Evolutionary conservation across 1,140 invertebrate species (phyloP), one percentile per base, ranked within the genome.

Genomic region (Macrostomum lignano): DNA sequence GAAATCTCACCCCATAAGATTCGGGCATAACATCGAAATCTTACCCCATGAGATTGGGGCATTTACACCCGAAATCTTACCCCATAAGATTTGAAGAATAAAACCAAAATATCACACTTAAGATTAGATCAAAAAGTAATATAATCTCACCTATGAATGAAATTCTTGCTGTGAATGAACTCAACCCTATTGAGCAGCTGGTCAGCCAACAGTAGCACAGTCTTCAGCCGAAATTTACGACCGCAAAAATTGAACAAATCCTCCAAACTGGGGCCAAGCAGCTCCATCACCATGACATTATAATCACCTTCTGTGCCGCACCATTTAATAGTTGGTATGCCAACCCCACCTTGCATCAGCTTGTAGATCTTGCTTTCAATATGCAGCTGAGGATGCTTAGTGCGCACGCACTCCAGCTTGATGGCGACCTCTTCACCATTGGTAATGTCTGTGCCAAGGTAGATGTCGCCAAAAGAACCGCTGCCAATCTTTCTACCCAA

Each of bases 201-300:
- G 66, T 94, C 86, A 45, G 86, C 86, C 46, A 96, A 65, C 40
- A 96, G 65, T 33, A 94, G 67, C 40, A 96, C 86, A 44, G 88
- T 96, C 66, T 96, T 96, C 35, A 93, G 62, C 38, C 79, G 75
- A 58, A 96, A 96, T 51, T 79, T 73, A 39, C 88, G 66, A 37
- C 74, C 77, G 63, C 88, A 96, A 59, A 93, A 94, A 62, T 93
- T 94, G 57, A 96, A 96, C 17, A 96, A 65, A 64, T 96, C 88
- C 63, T 96, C 88, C 40, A 96, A 60, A 26, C 81, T 91, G 29
- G 88, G 88, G 29, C 88, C 88, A 11, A 96, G 62, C 37, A 96
- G 61, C 52, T 96, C 86, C 86, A 96, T 94, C 17, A 96, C 86
- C 82, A 96, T 88, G 3, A 94, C 84, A 67, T 94, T 93, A 36